Evolutionary conservation across 2,888 invertebrate species (phyloP).

Genomic region (Epinotia bilunana): DNA sequence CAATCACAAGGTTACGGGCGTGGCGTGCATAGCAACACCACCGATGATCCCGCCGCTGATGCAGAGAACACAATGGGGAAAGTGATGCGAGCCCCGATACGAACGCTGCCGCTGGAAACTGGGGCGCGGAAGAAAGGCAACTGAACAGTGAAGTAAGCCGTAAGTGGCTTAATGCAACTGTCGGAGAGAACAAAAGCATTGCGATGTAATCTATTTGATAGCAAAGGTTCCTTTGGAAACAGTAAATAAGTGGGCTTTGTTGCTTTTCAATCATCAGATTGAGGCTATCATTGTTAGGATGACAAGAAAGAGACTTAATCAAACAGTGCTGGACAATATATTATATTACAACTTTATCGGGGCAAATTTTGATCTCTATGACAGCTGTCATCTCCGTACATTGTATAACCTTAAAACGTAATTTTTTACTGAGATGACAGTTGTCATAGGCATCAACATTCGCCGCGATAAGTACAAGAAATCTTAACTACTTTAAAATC

Average conservation of each 20-base stretch:
- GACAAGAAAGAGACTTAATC: not conserved
- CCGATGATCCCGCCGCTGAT: too few species aligned
- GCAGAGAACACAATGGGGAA: slow-evolving; percentile 40
- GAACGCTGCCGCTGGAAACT: slow-evolving; percentile 26
- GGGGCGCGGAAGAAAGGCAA: slow-evolving; percentile 41
- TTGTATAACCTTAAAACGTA: too few species aligned
- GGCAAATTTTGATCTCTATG: too few species aligned
- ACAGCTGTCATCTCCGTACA: too few species aligned
- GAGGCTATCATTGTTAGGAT: not conserved
- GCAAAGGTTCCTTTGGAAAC: not conserved
- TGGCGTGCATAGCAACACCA: slow-evolving; percentile 25
- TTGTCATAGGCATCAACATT: too few species aligned
- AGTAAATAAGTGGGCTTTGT: not conserved
- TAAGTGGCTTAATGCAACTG: slow-evolving; percentile 21
- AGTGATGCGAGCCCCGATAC: slow-evolving; percentile 38
- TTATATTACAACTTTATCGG: too few species aligned
- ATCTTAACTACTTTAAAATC: too few species aligned
- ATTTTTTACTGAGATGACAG: too few species aligned
- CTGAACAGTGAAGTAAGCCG: slow-evolving; percentile 39
- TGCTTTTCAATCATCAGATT: not conserved
- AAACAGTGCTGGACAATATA: not conserved
- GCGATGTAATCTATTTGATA: slow-evolving; percentile 1
- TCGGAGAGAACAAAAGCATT: slow-evolving; percentile 22
- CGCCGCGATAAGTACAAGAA: too few species aligned
- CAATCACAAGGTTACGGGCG: slow-evolving; percentile 11